These are phyloP conservation scores for Coenonympha glycerion DNA, from an alignment of 2,888 invertebrate species.

Conservation along the genomic window DNA sequence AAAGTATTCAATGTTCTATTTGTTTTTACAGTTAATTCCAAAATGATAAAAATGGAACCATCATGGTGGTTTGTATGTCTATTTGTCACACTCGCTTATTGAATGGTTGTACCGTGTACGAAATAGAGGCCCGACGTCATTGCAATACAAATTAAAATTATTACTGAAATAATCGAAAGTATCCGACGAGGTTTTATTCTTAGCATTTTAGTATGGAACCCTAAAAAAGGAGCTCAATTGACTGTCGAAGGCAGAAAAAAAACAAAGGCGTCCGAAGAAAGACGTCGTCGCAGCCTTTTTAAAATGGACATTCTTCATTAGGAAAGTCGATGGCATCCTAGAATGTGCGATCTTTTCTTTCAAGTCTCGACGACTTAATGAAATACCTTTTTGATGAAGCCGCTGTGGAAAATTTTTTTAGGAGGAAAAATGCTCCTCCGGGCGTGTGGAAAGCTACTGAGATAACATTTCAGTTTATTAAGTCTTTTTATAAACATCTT, in stretches of 20 bases:
- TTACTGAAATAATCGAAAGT: too few relatives aligned
- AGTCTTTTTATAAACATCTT: not conserved
- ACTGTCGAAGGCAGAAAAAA: constrained; percentile 11
- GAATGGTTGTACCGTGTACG: too few relatives aligned
- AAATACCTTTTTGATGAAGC: constrained; percentile 73
- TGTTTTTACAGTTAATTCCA: too few relatives aligned
- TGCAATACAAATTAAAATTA: too few relatives aligned
- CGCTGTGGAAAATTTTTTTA: constrained; percentile 45
- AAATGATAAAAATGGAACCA: too few relatives aligned
- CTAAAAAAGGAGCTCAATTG: not conserved
- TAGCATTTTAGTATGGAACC: too few relatives aligned
- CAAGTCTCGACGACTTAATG: constrained; percentile 63
- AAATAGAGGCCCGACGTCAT: too few relatives aligned
- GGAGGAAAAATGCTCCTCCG: constrained; percentile 23
- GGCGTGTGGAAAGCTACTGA: not conserved
- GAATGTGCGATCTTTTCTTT: constrained; percentile 70
- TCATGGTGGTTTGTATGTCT: too few relatives aligned
- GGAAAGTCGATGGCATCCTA: constrained; percentile 54
- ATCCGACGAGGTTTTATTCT: too few relatives aligned
- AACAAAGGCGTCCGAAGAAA: constrained; percentile 30
- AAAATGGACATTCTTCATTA: constrained; percentile 72
- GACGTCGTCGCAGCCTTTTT: constrained; percentile 39
- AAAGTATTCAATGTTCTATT: too few relatives aligned
- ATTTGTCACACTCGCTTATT: too few relatives aligned
- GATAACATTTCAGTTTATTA: constrained; percentile 3